phyloP scores from a whole-genome alignment of 2,888 invertebrate species.

The Pheosia gnoma region DNA sequence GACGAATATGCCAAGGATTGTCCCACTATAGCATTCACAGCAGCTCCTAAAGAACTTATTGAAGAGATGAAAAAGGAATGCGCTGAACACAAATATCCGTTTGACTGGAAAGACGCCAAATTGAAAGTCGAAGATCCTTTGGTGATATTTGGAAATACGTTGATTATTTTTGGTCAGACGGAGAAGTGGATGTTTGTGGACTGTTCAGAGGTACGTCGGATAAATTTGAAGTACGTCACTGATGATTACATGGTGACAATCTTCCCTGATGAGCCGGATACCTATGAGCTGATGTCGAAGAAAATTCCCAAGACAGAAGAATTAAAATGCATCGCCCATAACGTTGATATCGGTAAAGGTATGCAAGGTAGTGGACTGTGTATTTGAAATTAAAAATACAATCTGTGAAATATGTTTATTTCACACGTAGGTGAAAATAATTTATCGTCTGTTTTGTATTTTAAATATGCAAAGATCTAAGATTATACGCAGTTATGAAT shows the following conservation, averaged over 20 bases:
- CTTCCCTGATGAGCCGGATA: constrained; percentile 18
- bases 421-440: no score
- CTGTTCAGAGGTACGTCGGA: constrained; percentile 12
- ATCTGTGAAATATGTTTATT: no score
- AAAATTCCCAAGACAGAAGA: constrained; percentile 8
- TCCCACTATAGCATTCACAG: constrained; percentile 15
- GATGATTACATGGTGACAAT: constrained; percentile 23
- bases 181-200: constrained; percentile 26
- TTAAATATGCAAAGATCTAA: no score
- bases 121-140: constrained; percentile 18
- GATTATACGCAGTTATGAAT: no score
- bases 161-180: neutral
- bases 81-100: neutral
- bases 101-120: constrained; percentile 27
- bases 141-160: constrained; percentile 9
- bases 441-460: no score
- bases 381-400: neutral
- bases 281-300: constrained; percentile 18
- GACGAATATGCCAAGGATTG: constrained; percentile 10
- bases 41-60: constrained; percentile 11
- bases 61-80: constrained; percentile 19
- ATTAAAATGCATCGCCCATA: constrained; percentile 28
- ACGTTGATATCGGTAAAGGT: constrained; percentile 21
- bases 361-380: constrained; percentile 12
- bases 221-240: constrained; percentile 18